These are phyloP conservation scores for Vanessa tameamea DNA, from an alignment of 1,140 invertebrate genomes.

Conservation along the genomic window DNA sequence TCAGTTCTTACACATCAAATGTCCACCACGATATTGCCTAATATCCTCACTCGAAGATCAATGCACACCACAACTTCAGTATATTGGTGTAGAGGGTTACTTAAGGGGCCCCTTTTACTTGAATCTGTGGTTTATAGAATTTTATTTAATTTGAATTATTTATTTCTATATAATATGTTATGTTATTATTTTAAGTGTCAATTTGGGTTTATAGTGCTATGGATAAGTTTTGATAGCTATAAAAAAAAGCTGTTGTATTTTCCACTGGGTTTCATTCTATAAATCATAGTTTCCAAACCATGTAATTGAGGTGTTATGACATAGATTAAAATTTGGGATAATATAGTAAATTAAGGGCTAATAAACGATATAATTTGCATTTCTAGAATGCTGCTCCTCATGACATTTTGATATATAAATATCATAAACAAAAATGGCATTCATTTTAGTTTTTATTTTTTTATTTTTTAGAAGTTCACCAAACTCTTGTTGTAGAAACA, in stretches of 20 bases:
- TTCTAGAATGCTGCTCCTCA: slow-evolving; percentile 42
- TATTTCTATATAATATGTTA: background rate
- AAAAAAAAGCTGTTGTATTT: background rate
- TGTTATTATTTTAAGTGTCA: background rate
- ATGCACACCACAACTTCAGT: slow-evolving; percentile 51
- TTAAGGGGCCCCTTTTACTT: slow-evolving; percentile 51
- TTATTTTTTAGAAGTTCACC: background rate
- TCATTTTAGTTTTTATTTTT: slow-evolving; percentile 15
- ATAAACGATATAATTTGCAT: slow-evolving; percentile 45
- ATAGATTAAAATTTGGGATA: slow-evolving; percentile 45
- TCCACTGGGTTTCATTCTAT: slow-evolving; percentile 27
- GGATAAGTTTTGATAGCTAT: background rate
- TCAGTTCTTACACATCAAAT: background rate
- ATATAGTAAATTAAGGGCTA: slow-evolving; percentile 49
- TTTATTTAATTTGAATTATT: background rate
- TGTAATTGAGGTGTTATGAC: slow-evolving; percentile 33
- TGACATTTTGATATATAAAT: slow-evolving; percentile 22
- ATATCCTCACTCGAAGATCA: slow-evolving; percentile 41
- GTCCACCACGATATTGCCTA: slow-evolving; percentile 41
- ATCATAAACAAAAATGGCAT: slow-evolving; percentile 19
- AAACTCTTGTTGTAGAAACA: no score
- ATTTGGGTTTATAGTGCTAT: background rate
- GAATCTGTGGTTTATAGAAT: slow-evolving; percentile 46
- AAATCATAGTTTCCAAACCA: slow-evolving; percentile 43
- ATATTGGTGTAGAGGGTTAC: slow-evolving; percentile 73